phyloP scores from a whole-genome alignment of 1,140 invertebrate genomes.

The Augochlora pura region DNA sequence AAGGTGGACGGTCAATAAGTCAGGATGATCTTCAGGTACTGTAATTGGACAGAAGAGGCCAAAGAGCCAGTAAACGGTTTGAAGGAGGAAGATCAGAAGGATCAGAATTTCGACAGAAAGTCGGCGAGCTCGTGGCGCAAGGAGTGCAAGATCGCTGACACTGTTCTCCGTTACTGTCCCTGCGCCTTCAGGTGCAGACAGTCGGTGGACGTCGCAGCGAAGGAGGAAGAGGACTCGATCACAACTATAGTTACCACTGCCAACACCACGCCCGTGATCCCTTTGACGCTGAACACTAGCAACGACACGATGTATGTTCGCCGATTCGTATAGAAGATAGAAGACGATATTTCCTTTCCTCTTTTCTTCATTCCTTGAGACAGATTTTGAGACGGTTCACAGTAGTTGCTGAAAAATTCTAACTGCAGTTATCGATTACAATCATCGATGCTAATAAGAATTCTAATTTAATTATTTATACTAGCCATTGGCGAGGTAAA shows the following conservation, averaged over 20 bases:
- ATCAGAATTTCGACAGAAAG: constrained; percentile 1
- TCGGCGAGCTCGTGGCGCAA: background rate
- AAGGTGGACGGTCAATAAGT: no score
- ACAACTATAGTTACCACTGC: constrained; percentile 55
- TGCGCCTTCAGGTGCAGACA: constrained; percentile 74
- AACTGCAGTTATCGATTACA: no score
- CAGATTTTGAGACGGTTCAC: no score
- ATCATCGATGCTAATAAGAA: no score
- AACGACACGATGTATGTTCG: constrained; percentile 69
- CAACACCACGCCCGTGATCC: constrained; percentile 73
- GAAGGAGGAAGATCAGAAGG: constrained; percentile 70
- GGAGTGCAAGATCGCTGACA: constrained; percentile 64
- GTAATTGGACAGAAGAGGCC: constrained; percentile 67
- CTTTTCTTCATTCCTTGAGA: no score
- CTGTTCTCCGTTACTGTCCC: constrained; percentile 75
- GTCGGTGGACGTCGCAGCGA: constrained; percentile 63
- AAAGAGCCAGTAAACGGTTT: constrained; percentile 60
- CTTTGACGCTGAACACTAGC: constrained; percentile 67
- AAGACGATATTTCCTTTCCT: no score
- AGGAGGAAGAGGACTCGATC: constrained; percentile 42
- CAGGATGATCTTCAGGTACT: constrained; percentile 75
- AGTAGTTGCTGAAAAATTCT: no score
- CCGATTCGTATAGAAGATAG: background rate
- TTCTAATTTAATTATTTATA: no score
- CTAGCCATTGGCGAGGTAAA: no score